Conservation (phyloP, 2,888 invertebrate species). For the Drosophila melanosoma region DNA sequence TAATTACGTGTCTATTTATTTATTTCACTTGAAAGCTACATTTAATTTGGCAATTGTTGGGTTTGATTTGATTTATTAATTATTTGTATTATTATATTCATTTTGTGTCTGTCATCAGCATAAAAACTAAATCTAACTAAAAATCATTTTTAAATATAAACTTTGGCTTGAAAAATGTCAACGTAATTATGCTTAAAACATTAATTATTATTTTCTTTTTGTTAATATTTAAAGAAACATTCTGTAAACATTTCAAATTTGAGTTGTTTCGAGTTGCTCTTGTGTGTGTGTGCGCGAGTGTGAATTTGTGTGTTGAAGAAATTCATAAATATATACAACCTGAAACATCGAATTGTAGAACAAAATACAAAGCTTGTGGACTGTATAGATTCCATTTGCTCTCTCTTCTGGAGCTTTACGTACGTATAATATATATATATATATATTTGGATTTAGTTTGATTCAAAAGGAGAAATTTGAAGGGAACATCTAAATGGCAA, state of each 20-base stretch:
- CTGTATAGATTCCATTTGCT: conserved; percentile 28
- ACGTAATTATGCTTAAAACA: conserved; percentile 71
- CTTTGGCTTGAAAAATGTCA: conserved; percentile 83
- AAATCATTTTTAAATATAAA: conserved; percentile 77
- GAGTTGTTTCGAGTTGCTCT: conserved; percentile 63
- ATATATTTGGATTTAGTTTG: conserved; percentile 22
- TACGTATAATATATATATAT: conserved; percentile 15
- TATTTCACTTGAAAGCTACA: conserved; percentile 84
- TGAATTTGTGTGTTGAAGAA: conserved; percentile 36
- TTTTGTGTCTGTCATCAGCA: conserved; percentile 56
- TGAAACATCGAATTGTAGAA: conserved; percentile 41
- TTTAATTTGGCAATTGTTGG: conserved; percentile 85
- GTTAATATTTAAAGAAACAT: conserved; percentile 47
- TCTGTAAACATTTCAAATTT: conserved; percentile 48
- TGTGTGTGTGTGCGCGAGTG: conserved; percentile 31
- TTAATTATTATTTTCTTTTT: conserved; percentile 37
- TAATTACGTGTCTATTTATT: conserved; percentile 71
- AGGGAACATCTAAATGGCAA: conserved; percentile 70
- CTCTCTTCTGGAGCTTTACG: conserved; percentile 15
- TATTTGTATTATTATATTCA: conserved; percentile 30
- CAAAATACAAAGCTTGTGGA: conserved; percentile 50
- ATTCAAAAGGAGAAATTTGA: conserved; percentile 43
- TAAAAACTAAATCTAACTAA: conserved; percentile 74
- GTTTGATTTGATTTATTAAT: conserved; percentile 78
- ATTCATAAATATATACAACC: conserved; percentile 66